Base-by-base conservation (phyloP, 2,113 vertebrate genomes). In the Rhodinocichla rosea region DNA sequence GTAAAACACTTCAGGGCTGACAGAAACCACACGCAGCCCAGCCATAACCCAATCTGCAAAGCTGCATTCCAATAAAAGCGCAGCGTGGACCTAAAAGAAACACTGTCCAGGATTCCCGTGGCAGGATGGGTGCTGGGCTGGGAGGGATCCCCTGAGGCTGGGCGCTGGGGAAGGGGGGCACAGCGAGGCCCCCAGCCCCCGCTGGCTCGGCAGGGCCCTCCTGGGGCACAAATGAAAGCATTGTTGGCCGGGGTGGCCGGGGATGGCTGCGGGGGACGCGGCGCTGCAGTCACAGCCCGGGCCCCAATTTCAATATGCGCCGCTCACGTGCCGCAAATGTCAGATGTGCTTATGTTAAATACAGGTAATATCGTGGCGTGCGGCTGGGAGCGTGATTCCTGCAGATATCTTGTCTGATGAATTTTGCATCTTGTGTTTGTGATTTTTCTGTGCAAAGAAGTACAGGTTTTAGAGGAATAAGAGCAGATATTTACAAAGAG, bases 1-100 rank as follows among this genome's bases (percentile, higher is more conserved):
- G 90, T 94, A 95, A 96, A 96, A 92, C 92, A 93, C 94, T 87
- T 90, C 90, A 94, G 79, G 83, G 79, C 88, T 91, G 92, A 95
- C 88, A 62, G 86, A 95, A 94, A 96, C 95, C 93, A 90, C 90
- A 92, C 85, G 9, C 94, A 84, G 63, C 85, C 64, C 68, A 55
- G 94, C 79, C 92, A 86, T 42, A 89, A 35, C 87, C 89, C 64
- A 17, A 63, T 92, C 94, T 63, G 89, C 73, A 82, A 83, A 89
- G 92, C 94, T 62, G 87, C 95, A 94, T 92, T 97, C 96, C 94
- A 89, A 30, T 71, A 91, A 94, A 90, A 92, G 91, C 14, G 65
- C 64, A 71, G 83, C 60, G 4, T 0, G 39, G 77, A 70, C 35
- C 55, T 68, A 28, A 56, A 83, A 52, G 84, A 35, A 84, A 78